Percentiles rank a stretch among this genome's conserved stretches.
Evolutionary conservation across 2,888 invertebrate species (phyloP).

Genomic region (Oscheius myriophilus): DNA sequence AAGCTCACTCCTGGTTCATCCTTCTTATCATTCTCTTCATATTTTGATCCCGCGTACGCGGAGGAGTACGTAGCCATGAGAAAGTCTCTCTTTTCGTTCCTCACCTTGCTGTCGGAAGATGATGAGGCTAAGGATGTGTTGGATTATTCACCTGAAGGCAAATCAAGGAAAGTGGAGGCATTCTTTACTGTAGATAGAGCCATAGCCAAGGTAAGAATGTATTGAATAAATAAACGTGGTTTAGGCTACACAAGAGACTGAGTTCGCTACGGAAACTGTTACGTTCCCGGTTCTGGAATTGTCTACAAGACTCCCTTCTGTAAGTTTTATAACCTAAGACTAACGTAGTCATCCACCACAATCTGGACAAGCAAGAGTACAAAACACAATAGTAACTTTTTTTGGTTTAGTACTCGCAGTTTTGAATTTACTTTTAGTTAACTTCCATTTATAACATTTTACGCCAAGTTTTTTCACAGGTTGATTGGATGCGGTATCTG

Average conservation of each 20-base stretch:
- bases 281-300: conserved; percentile 8
- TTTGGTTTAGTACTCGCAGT: no score
- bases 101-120: conserved; percentile 14
- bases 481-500: conserved; percentile 24
- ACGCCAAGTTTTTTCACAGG: no score
- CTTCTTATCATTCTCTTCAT: conserved; percentile 12
- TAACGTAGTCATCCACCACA: no score
- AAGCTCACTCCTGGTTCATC: conserved; percentile 10
- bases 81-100: conserved; percentile 12
- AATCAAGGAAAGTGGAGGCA: conserved; percentile 14
- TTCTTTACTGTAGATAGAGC: conserved; percentile 22
- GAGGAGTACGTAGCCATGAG: conserved; percentile 24
- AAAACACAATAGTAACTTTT: no score
- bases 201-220: conserved; percentile 25
- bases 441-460: background rate
- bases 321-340: no score
- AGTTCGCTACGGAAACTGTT: conserved; percentile 1
- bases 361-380: no score
- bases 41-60: conserved; percentile 27
- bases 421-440: background rate
- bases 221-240: background rate
- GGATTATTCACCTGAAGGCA: background rate
- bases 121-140: conserved; percentile 21
- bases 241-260: conserved; percentile 6
- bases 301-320: background rate